Evolutionary conservation across 2,888 invertebrate species (phyloP).

Genomic region (Lithosia quadra): DNA sequence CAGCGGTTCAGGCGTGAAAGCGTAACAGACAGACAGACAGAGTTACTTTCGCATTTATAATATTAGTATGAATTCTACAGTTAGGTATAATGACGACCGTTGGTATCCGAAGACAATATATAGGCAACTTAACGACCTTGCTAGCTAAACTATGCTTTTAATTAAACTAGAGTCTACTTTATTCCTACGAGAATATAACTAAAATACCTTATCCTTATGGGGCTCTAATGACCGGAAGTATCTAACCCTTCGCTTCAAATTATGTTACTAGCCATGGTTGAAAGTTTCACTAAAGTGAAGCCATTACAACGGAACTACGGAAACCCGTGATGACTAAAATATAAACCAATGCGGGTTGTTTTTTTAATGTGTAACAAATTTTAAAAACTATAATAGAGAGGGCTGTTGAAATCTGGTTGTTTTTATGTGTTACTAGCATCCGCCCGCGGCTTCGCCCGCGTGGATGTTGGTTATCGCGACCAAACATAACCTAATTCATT

Average conservation of each 20-base stretch:
- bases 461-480: too few relatives aligned
- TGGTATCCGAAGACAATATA: neutral
- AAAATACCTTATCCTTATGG: conserved; percentile 28
- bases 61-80: too few relatives aligned
- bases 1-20: too few relatives aligned
- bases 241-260: conserved; percentile 29
- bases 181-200: conserved; percentile 10
- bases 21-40: too few relatives aligned
- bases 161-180: conserved; percentile 9
- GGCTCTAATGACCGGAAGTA: conserved; percentile 22
- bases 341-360: neutral
- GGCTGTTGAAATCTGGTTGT: neutral
- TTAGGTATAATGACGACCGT: neutral
- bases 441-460: too few relatives aligned
- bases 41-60: too few relatives aligned
- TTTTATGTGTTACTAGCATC: neutral
- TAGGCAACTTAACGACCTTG: neutral
- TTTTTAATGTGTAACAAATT: neutral
- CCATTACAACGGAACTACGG: neutral
- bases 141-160: conserved; percentile 10
- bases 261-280: neutral
- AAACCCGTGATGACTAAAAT: neutral
- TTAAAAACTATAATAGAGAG: neutral
- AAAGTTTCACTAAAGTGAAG: conserved; percentile 1
- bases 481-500: too few relatives aligned